These are phyloP conservation scores for Laspeyria flexula DNA, from an alignment of 2,888 invertebrate species.

Conservation along the genomic window DNA sequence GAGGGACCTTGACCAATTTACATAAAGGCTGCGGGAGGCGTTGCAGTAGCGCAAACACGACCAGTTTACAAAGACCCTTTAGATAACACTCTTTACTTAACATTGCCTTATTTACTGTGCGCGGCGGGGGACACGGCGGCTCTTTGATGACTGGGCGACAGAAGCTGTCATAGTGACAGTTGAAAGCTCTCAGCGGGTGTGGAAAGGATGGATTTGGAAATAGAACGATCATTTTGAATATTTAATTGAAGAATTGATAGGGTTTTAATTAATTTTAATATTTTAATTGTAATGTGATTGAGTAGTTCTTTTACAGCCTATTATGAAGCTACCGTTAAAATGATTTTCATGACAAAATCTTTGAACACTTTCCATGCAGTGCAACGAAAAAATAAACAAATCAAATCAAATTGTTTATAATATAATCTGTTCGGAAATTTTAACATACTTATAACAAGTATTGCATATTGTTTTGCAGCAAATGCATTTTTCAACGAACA, in stretches of 20 bases:
- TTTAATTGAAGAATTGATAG: conserved; percentile 29
- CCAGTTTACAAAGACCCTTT: conserved; percentile 48
- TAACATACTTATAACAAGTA: too few species aligned
- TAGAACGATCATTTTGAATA: conserved; percentile 41
- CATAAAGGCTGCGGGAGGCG: conserved; percentile 62
- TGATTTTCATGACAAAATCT: too few species aligned
- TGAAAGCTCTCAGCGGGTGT: conserved; percentile 57
- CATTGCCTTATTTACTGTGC: conserved; percentile 16
- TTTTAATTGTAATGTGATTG: neutral
- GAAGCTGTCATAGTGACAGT: conserved; percentile 64
- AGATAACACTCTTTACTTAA: conserved; percentile 19
- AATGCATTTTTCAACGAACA: too few species aligned
- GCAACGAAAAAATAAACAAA: too few species aligned
- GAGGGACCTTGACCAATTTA: conserved; percentile 64
- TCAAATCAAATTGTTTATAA: too few species aligned
- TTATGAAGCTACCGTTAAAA: neutral
- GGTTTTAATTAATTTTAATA: conserved; percentile 34
- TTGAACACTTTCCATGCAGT: too few species aligned
- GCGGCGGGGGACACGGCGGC: conserved; percentile 16
- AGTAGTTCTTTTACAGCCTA: conserved; percentile 14
- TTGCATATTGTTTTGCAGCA: too few species aligned
- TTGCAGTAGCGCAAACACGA: conserved; percentile 56
- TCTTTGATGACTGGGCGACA: conserved; percentile 42
- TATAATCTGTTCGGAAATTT: too few species aligned
- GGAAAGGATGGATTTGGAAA: conserved; percentile 47